phyloP scores from a whole-genome alignment of 1,140 invertebrate species.

The Riptortus pedestris region DNA sequence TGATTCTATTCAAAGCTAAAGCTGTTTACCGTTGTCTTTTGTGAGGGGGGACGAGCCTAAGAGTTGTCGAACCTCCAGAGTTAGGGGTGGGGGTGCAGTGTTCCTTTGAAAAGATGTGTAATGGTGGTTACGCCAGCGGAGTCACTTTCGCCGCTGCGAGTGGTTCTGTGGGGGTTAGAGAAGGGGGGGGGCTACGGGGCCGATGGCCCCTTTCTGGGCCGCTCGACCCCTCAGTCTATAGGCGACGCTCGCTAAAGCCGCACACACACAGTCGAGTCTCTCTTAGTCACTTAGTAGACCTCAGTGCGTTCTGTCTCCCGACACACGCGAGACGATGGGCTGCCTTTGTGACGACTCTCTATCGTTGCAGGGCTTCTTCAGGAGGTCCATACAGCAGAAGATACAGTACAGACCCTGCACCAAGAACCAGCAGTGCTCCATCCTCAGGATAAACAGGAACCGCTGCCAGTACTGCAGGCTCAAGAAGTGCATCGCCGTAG shows the following conservation, averaged over 20 bases:
- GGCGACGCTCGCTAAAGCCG: background rate
- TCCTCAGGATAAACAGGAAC: slow-evolving; percentile 91
- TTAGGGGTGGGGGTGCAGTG: too few relatives aligned
- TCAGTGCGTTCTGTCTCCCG: too few relatives aligned
- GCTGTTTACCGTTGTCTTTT: too few relatives aligned
- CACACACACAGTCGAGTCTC: too few relatives aligned
- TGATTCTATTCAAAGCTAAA: too few relatives aligned
- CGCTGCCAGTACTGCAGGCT: slow-evolving; percentile 93
- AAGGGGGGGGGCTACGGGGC: slow-evolving; percentile 13
- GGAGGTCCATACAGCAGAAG: slow-evolving; percentile 91
- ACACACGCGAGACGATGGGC: too few relatives aligned
- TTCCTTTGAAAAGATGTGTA: too few relatives aligned
- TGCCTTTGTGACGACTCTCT: slow-evolving; percentile 26
- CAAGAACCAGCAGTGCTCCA: slow-evolving; percentile 95
- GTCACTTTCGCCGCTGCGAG: too few relatives aligned
- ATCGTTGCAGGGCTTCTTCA: slow-evolving; percentile 68
- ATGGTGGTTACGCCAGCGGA: too few relatives aligned
- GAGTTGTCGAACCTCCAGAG: too few relatives aligned
- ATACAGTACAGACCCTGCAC: slow-evolving; percentile 95
- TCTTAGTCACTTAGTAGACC: too few relatives aligned
- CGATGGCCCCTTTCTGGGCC: slow-evolving; percentile 19
- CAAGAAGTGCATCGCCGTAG: slow-evolving; percentile 95
- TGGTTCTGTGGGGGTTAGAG: background rate
- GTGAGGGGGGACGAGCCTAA: too few relatives aligned
- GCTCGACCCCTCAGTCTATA: background rate